Percentiles rank a stretch among this genome's conserved stretches.
These are phyloP conservation scores for Chrysolina americana DNA, from an alignment of 2,888 invertebrate species.

Conservation along the genomic window DNA sequence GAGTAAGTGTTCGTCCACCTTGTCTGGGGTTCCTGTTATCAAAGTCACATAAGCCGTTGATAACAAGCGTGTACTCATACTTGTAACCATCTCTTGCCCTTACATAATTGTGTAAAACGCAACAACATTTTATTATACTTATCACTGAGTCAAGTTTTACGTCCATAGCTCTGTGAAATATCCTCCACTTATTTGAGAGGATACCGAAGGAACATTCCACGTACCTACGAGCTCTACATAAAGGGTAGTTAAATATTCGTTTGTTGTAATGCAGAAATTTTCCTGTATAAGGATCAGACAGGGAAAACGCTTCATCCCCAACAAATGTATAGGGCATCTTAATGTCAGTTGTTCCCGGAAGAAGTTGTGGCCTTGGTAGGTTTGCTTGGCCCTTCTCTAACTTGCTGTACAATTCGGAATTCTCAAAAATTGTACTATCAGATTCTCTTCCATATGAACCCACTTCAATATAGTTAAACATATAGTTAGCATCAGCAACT, in stretches of 20 bases:
- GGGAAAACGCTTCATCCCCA: slow-evolving; percentile 12
- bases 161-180: slow-evolving; percentile 16
- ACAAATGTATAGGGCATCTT: slow-evolving; percentile 14
- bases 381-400: slow-evolving; percentile 12
- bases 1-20: slow-evolving; percentile 16
- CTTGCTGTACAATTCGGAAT: background rate
- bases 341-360: slow-evolving; percentile 11
- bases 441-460: slow-evolving; percentile 13
- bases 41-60: slow-evolving; percentile 14
- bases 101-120: background rate
- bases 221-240: slow-evolving; percentile 16
- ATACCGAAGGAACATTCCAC: slow-evolving; percentile 13
- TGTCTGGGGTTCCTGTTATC: slow-evolving; percentile 7
- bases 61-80: slow-evolving; percentile 16
- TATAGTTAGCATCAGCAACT: slow-evolving; percentile 10
- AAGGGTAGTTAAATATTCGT: slow-evolving; percentile 12
- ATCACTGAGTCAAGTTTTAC: slow-evolving; percentile 10
- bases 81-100: slow-evolving; percentile 12
- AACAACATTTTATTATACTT: slow-evolving; percentile 17
- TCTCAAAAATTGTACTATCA: slow-evolving; percentile 12
- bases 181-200: slow-evolving; percentile 12
- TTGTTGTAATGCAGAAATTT: slow-evolving; percentile 7
- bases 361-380: slow-evolving; percentile 17
- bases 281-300: slow-evolving; percentile 12
- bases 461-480: slow-evolving; percentile 18